Conservation (phyloP, 2,888 invertebrate genomes). For the Ceramica pisi region DNA sequence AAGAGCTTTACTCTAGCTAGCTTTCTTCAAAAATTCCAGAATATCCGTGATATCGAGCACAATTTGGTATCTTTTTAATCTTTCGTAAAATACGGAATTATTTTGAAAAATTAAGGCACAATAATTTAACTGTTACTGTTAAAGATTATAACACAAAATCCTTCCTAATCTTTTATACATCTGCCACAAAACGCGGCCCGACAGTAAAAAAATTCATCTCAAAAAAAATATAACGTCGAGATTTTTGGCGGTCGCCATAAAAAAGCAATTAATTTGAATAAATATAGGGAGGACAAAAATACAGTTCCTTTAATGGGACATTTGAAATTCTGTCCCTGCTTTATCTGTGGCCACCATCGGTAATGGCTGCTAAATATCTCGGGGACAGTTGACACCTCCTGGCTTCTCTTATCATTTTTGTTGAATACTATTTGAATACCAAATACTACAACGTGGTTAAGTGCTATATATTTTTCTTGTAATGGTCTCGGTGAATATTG, state of each 20-base stretch:
- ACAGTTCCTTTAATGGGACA: constrained; percentile 77
- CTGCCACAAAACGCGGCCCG: constrained; percentile 24
- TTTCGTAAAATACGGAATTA: not conserved
- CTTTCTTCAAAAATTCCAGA: not conserved
- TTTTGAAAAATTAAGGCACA: not conserved
- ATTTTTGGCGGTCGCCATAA: constrained; percentile 76
- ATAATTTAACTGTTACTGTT: not conserved
- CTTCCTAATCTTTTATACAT: constrained; percentile 49
- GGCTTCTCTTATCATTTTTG: constrained; percentile 74
- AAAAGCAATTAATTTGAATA: constrained; percentile 88
- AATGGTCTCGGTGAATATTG: constrained; percentile 36
- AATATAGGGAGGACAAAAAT: constrained; percentile 77
- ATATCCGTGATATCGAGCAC: not conserved
- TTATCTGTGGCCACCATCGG: constrained; percentile 79
- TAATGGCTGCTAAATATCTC: constrained; percentile 83
- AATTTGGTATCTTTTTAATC: not conserved
- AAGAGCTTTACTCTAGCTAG: too few relatives aligned
- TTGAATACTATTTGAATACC: constrained; percentile 79
- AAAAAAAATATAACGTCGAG: constrained; percentile 68
- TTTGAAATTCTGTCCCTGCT: constrained; percentile 83
- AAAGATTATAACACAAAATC: constrained; percentile 28
- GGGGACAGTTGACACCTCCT: constrained; percentile 79
- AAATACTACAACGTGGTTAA: constrained; percentile 60
- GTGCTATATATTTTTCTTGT: constrained; percentile 43
- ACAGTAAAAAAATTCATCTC: constrained; percentile 53